A percentile compares a stretch with the other conserved stretches of the same genome.
phyloP scores from a whole-genome alignment of 2,888 invertebrate genomes.

The Yponomeuta plumbellus region DNA sequence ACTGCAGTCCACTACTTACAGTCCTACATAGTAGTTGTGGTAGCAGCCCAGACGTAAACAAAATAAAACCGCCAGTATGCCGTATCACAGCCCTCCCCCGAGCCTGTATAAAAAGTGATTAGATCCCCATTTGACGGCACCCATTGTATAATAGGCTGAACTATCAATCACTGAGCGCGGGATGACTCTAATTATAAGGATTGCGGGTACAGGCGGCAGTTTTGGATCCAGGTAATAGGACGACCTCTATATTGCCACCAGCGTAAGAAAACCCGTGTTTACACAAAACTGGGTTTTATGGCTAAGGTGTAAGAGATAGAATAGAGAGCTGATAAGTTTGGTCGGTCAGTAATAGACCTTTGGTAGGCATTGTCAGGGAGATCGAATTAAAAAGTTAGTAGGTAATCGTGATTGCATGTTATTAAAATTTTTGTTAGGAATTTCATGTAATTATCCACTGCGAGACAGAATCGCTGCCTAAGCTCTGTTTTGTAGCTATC shows the following conservation, averaged over 20 bases:
- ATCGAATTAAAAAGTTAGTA: constrained; percentile 14
- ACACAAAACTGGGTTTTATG: not conserved
- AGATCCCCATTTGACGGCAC: constrained; percentile 57
- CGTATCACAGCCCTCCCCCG: constrained; percentile 19
- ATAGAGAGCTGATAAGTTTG: not conserved
- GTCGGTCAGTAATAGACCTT: constrained; percentile 13
- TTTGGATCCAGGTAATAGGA: constrained; percentile 55
- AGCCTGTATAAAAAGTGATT: constrained; percentile 53
- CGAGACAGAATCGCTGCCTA: not conserved
- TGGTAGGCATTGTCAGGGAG: constrained; percentile 11
- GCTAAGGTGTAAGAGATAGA: not conserved
- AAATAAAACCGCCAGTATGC: not conserved
- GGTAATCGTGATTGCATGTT: constrained; percentile 7
- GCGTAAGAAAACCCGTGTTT: not conserved
- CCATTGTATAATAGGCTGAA: constrained; percentile 40
- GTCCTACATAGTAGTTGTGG: not conserved
- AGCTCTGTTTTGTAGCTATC: no score
- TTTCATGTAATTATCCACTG: constrained; percentile 6
- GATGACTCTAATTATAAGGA: constrained; percentile 72
- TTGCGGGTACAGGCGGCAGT: constrained; percentile 46
- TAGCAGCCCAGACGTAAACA: not conserved
- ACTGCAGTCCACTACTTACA: no score
- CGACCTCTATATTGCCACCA: constrained; percentile 4
- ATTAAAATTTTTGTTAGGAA: constrained; percentile 13
- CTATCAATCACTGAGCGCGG: constrained; percentile 69